A percentile compares a stretch with the other conserved stretches of the same genome.
Evolutionary conservation across 2,113 vertebrate species (phyloP).

Genomic region (Gila orcuttii): DNA sequence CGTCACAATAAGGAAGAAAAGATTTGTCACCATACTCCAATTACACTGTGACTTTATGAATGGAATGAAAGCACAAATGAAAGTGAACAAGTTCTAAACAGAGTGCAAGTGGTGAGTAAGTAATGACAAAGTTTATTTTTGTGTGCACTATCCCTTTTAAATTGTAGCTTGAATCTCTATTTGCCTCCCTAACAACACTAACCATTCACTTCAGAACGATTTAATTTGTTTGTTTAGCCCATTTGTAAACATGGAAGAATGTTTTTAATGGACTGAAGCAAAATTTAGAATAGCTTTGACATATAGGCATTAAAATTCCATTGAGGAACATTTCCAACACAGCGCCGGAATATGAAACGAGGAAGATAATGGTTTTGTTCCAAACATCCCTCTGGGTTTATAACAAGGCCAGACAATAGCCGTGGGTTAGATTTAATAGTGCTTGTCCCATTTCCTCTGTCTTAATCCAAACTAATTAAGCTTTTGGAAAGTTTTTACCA

Average conservation of each 20-base stretch:
- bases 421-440: slow-evolving; percentile 48
- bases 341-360: slow-evolving; percentile 18
- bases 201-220: slow-evolving; percentile 15
- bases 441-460: slow-evolving; percentile 34
- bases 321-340: slow-evolving; percentile 24
- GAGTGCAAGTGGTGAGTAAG: background rate
- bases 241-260: slow-evolving; percentile 13
- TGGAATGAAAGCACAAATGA: background rate
- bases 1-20: no score
- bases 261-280: slow-evolving; percentile 25
- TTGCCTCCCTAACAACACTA: background rate
- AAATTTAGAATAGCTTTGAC: slow-evolving; percentile 16
- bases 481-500: slow-evolving; percentile 50
- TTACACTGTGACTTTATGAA: background rate
- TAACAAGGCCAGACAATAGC: slow-evolving; percentile 53
- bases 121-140: background rate
- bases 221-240: slow-evolving; percentile 29
- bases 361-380: slow-evolving; percentile 46
- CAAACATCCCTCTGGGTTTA: slow-evolving; percentile 43
- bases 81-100: background rate
- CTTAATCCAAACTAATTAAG: slow-evolving; percentile 56
- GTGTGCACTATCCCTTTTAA: background rate
- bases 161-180: background rate
- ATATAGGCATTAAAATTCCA: slow-evolving; percentile 30
- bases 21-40: no score